Percentiles rank a stretch among this genome's conserved stretches.
Conservation (phyloP, 2,113 vertebrate species). For the Pomatostomus ruficeps region DNA sequence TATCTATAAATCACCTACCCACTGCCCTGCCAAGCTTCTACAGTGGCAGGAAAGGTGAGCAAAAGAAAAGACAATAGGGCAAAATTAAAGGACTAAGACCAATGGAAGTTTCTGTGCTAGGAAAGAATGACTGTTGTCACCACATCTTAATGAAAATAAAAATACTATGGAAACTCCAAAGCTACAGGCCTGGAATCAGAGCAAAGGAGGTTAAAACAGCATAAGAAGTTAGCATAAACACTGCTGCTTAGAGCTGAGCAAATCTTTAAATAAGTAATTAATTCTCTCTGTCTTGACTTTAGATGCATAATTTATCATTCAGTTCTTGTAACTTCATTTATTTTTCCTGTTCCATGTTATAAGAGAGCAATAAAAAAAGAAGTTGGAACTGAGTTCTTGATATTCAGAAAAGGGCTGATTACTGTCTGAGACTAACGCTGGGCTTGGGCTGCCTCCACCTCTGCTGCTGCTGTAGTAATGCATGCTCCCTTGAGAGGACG, state of each 20-base stretch:
- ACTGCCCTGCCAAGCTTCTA: neutral
- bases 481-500: conserved; percentile 20
- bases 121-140: neutral
- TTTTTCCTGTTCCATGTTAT: neutral
- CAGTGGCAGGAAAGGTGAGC: neutral
- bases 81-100: neutral
- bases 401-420: neutral
- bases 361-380: neutral
- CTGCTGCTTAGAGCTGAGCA: neutral
- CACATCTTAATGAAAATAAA: neutral
- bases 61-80: neutral
- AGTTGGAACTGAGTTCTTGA: neutral
- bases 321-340: neutral
- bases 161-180: neutral
- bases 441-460: neutral
- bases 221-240: neutral
- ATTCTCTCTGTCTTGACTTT: neutral
- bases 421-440: neutral
- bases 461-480: conserved; percentile 28
- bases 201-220: neutral
- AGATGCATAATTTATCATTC: conserved; percentile 8
- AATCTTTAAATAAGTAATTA: conserved; percentile 19
- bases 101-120: neutral
- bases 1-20: neutral
- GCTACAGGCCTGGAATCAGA: neutral